Evolutionary conservation across 1,140 invertebrate genomes (phyloP), one percentile per base, ranked within the genome.

Genomic region (Microplitis demolitor): DNA sequence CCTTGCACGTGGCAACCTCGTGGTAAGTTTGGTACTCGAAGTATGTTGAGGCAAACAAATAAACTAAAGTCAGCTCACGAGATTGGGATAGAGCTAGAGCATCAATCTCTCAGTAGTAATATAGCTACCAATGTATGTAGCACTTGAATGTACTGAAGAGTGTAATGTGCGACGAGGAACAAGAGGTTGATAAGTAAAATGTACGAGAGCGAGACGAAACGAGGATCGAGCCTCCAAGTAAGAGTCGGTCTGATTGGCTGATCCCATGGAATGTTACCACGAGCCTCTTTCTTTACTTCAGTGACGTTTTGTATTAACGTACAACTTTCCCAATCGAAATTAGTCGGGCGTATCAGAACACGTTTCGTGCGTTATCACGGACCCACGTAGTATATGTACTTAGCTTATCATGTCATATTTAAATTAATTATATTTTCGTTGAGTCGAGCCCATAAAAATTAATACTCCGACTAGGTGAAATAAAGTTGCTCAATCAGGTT

Each of bases 211-310:
- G 60, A 62, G 60, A 37, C 13, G 13, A 35, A 33, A 62, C 4
- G 35, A 35, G 4, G 66, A 67, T 67, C 66, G 66, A 67, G 66
- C 66, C 66, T 50, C 66, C 66, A 35, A 53, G 8, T 8, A 34
- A 13, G 4, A n/a, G 31, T 45, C 14, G 9, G 4, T 53, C n/a
- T 50, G 50, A 67, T 67, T 67, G 66, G 66, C 53, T 8, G n/a
- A 67, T 16, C 53, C 3, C 1, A 34, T 34, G 13, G 14, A 35
- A 34, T 11, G 31, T 64, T 64, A 3, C 0, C 11, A 6, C 14
- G n/a, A 16, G 13, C 37, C 13, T 35, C 13, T 13, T 35, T 14
- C 33, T 37, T 35, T 16, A n/a, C 11, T 34, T 63, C 4, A 39
- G n/a, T 54, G 53, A 54, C n/a, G 16, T 54, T 14, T 24, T 11